These are phyloP conservation scores for Ploceus nigricollis DNA, from an alignment of 2,113 vertebrate species.

Conservation along the genomic window DNA sequence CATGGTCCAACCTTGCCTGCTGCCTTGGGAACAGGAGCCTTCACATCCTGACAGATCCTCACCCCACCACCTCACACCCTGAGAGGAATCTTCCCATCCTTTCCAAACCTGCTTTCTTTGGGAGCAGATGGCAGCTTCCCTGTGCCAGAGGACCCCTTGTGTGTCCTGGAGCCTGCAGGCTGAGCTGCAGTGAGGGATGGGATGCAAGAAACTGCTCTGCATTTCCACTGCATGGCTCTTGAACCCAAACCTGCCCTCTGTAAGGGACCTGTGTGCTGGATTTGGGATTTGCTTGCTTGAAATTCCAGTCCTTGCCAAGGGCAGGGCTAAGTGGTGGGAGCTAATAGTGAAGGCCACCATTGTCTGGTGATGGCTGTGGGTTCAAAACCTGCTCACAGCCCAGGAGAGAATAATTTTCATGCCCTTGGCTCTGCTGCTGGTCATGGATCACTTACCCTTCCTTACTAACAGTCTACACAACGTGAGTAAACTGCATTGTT, in stretches of 20 bases:
- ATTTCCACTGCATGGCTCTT: neutral
- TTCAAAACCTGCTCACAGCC: neutral
- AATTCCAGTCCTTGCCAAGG: neutral
- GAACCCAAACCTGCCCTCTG: neutral
- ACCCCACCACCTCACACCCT: neutral
- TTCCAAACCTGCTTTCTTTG: neutral
- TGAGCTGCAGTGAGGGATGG: neutral
- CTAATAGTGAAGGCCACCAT: neutral
- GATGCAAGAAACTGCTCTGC: neutral
- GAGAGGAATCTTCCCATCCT: accelerated
- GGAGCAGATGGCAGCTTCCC: neutral
- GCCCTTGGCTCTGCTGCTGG: neutral
- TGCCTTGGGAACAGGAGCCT: neutral
- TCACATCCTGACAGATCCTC: neutral
- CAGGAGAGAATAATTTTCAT: neutral
- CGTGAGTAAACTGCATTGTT: neutral
- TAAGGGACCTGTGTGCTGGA: neutral
- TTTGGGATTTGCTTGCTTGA: neutral
- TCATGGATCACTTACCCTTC: neutral
- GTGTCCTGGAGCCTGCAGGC: neutral
- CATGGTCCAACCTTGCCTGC: neutral
- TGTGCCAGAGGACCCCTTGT: neutral
- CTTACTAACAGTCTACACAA: neutral
- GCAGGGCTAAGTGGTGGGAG: neutral
- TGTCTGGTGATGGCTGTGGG: neutral